Evolutionary conservation across 2,113 vertebrate species (phyloP), one percentile per base, ranked within the genome.

Genomic region (Dryoscopus gambensis): DNA sequence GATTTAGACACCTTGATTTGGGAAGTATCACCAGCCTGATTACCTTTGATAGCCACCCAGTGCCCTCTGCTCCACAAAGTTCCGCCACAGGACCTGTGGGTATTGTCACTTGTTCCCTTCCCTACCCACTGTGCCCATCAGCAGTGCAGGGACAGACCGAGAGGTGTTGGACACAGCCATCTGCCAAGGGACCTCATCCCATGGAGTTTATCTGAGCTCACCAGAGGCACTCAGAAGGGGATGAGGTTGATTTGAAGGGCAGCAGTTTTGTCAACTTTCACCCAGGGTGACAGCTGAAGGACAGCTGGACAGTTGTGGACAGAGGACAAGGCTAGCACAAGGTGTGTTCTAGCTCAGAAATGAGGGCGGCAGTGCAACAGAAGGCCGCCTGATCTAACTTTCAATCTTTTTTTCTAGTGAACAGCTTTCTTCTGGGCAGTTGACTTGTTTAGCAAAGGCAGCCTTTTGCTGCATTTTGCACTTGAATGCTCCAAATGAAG

Each of bases 31-130:
- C 11, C 0, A 2, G 7, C 15, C 64, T 65, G 21, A 53, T 22
- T 40, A 44, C 16, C 37, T 81, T 50, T 70, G 56, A 31, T 47
- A 87, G 12, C 0, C 4, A 37, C 16, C 8, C 7, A 3, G 6
- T 44, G 19, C 5, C 16, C 33, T 53, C 47, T 78, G 22, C 5
- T 63, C 16, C 46, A 67, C 9, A 12, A 28, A 59, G 23, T 15
- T 50, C 11, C 16, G 39, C 13, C 4, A 3, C 1, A 9, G 37
- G 27, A 13, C 8, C 30, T 1, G 1, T 33, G 31, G 10, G 3
- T 79, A 21, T 27, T 59, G 30, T 19, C 33, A 21, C 15, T 40
- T 44, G 3, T 40, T 56, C 17, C 30, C 23, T 80, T 91, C 21
- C 10, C 22, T 35, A 22, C 19, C 27, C 21, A 20, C 12, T 13